These are phyloP conservation scores for Sebastes melanostomus DNA, from an alignment of 2,797 vertebrate species.

Conservation along the genomic window DNA sequence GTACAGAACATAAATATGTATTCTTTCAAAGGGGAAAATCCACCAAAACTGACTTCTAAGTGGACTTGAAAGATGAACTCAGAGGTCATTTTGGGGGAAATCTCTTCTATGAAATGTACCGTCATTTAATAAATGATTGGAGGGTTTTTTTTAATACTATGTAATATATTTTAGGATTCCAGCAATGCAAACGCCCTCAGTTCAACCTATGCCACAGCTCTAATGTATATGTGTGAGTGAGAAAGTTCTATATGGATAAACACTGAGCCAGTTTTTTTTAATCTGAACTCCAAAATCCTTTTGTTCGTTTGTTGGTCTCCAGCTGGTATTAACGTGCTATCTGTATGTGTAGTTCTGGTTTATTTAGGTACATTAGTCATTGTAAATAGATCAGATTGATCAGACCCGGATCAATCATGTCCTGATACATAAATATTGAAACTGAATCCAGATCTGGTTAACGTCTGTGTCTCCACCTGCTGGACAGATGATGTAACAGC, in stretches of 20 bases:
- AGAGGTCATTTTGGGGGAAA: not conserved
- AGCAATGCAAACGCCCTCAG: not conserved
- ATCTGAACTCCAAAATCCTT: not conserved
- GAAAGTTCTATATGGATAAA: not conserved
- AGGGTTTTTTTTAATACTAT: not conserved
- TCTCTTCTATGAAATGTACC: conserved; percentile 75
- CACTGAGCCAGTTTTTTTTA: not conserved
- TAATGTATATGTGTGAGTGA: not conserved
- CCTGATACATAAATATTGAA: not conserved
- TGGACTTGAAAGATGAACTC: not conserved
- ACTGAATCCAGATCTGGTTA: not conserved
- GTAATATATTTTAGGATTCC: conserved; percentile 37
- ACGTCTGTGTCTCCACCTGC: conserved; percentile 16
- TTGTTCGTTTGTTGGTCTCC: not conserved
- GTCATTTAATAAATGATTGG: conserved; percentile 61
- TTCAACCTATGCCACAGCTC: not conserved
- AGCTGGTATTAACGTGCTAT: not conserved
- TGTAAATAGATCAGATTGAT: not conserved
- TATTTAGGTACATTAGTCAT: not conserved
- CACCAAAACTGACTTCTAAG: not conserved
- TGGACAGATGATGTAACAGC: conserved; percentile 11
- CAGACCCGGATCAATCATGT: not conserved
- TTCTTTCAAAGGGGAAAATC: conserved; percentile 64
- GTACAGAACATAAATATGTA: conserved; percentile 87
- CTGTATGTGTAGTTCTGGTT: not conserved